Conservation (phyloP, 2,888 invertebrate species). For the Sturmia bella region DNA sequence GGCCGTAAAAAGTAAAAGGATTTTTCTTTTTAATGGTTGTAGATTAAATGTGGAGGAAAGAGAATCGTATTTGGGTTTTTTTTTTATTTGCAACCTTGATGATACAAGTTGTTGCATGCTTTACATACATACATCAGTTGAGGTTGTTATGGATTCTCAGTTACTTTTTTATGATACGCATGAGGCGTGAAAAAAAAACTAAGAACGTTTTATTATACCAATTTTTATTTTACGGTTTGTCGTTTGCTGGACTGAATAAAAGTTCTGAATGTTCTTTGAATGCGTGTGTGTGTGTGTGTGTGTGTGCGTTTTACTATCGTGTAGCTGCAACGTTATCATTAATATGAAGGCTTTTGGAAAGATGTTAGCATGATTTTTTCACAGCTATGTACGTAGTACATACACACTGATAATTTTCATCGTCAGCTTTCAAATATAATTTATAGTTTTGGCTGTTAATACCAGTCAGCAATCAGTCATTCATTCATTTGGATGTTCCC, state of each 20-base stretch:
- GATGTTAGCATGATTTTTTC: constrained; percentile 8
- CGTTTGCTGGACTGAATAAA: constrained; percentile 5
- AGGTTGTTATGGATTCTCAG: constrained; percentile 43
- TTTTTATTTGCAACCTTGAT: constrained; percentile 3
- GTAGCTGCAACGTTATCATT: constrained; percentile 49
- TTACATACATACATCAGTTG: constrained; percentile 32
- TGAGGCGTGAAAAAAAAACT: constrained; percentile 40
- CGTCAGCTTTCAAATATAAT: constrained; percentile 69
- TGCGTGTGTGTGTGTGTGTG: background rate
- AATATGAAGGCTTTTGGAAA: background rate
- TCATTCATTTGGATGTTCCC: constrained; percentile 7
- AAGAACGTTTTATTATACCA: constrained; percentile 54
- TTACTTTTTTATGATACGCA: constrained; percentile 48
- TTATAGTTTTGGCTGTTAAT: constrained; percentile 69
- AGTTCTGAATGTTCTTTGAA: background rate
- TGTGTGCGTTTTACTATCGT: constrained; percentile 56
- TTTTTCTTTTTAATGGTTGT: constrained; percentile 26
- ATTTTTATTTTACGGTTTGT: constrained; percentile 61
- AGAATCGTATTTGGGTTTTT: constrained; percentile 11
- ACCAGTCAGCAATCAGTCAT: constrained; percentile 69
- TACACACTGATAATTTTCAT: constrained; percentile 56
- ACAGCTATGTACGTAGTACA: background rate
- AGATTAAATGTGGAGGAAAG: constrained; percentile 34
- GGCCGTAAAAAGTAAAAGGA: constrained; percentile 57
- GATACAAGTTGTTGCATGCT: constrained; percentile 55